A percentile compares a stretch with the other conserved stretches of the same genome.
These are phyloP conservation scores for Ischnus inquisitorius DNA, from an alignment of 2,888 invertebrate genomes.

Conservation along the genomic window DNA sequence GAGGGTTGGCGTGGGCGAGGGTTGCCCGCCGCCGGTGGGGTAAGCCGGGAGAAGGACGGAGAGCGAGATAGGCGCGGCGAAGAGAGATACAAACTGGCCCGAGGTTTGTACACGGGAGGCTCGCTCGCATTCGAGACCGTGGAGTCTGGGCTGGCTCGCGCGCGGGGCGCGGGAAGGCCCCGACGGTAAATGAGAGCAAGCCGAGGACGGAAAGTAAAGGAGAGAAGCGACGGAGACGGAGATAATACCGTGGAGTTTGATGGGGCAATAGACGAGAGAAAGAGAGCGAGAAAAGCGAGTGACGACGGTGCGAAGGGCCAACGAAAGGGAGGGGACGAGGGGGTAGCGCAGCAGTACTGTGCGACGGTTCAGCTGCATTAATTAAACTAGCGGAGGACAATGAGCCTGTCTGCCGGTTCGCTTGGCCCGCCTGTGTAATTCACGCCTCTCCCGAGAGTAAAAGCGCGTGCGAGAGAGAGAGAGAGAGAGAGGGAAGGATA, in stretches of 20 bases:
- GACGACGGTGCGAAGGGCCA: conserved; percentile 58
- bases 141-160: conserved; percentile 46
- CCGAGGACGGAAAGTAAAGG: conserved; percentile 57
- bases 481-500: conserved; percentile 37
- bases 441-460: conserved; percentile 65
- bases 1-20: conserved; percentile 46
- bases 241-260: conserved; percentile 71
- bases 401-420: conserved; percentile 81
- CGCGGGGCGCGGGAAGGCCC: no score
- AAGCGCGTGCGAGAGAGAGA: conserved; percentile 27
- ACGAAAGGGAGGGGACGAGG: conserved; percentile 74
- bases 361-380: conserved; percentile 83
- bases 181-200: conserved; percentile 62
- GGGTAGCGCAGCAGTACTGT: conserved; percentile 77
- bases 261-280: conserved; percentile 63
- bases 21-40: conserved; percentile 32
- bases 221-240: conserved; percentile 16
- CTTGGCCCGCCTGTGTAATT: conserved; percentile 70
- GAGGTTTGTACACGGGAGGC: conserved; percentile 57
- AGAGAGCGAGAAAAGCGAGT: conserved; percentile 51
- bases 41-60: conserved; percentile 29
- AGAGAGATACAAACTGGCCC: conserved; percentile 23
- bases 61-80: conserved; percentile 32
- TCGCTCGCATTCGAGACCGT: conserved; percentile 57
- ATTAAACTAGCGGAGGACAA: conserved; percentile 85